phyloP scores from a whole-genome alignment of 2,888 invertebrate species.

The Cryptus viduatorius region DNA sequence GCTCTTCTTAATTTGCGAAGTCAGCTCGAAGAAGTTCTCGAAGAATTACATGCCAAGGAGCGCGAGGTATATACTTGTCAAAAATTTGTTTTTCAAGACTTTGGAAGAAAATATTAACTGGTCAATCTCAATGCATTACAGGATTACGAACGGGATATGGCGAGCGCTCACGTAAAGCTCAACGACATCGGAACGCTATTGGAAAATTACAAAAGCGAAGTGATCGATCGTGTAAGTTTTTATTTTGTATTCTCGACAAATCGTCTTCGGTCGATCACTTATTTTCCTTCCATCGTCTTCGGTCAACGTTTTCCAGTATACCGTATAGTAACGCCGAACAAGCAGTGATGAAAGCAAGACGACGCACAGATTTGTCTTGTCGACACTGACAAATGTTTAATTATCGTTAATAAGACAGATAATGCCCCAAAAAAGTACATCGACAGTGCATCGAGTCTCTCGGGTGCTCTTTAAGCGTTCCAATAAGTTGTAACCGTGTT shows the following conservation, averaged over 20 bases:
- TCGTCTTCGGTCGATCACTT: background rate
- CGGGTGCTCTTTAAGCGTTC: conserved; percentile 57
- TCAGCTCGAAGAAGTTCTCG: conserved; percentile 75
- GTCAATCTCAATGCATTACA: conserved; percentile 45
- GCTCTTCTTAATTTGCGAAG: conserved; percentile 73
- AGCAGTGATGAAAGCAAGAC: conserved; percentile 70
- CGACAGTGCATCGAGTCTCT: conserved; percentile 50
- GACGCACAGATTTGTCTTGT: conserved; percentile 65
- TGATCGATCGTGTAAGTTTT: conserved; percentile 65
- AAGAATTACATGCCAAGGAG: conserved; percentile 72
- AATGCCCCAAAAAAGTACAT: conserved; percentile 30
- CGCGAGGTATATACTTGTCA: conserved; percentile 54
- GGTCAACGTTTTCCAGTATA: conserved; percentile 74
- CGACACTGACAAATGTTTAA: conserved; percentile 66
- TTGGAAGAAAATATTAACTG: background rate
- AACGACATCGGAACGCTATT: conserved; percentile 72
- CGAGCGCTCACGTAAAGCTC: conserved; percentile 70
- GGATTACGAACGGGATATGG: conserved; percentile 68
- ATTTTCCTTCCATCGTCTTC: conserved; percentile 47
- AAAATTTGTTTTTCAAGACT: background rate
- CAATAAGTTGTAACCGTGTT: conserved; percentile 59
- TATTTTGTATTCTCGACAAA: background rate
- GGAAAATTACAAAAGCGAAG: conserved; percentile 70
- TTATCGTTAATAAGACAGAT: conserved; percentile 43
- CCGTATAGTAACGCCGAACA: conserved; percentile 64